Evolutionary conservation across 2,797 vertebrate species (phyloP).

Genomic region (Lagocephalus sceleratus): DNA sequence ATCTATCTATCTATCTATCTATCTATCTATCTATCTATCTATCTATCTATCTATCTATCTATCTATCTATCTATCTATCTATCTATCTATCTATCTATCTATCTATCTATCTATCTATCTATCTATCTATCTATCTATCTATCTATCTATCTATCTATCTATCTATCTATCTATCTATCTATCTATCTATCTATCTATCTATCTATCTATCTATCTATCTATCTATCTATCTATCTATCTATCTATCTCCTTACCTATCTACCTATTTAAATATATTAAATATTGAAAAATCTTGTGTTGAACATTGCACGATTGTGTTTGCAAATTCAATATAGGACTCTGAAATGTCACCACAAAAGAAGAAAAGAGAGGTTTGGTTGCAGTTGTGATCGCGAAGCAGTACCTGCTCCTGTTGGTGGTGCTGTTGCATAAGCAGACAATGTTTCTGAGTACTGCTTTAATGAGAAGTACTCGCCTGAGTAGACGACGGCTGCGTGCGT

Average conservation of each 20-base stretch:
- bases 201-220: constrained; percentile 4
- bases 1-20: too few relatives aligned
- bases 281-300: too few relatives aligned
- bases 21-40: too few relatives aligned
- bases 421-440: constrained; percentile 63
- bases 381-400: neutral
- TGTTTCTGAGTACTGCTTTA: neutral
- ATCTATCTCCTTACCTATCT: neutral
- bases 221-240: constrained; percentile 6
- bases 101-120: neutral
- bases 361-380: neutral
- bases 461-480: constrained; percentile 8
- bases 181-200: constrained; percentile 9
- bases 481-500: neutral
- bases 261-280: neutral
- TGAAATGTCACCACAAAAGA: neutral
- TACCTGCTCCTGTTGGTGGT: constrained; percentile 59
- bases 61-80: too few relatives aligned
- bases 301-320: too few relatives aligned
- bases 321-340: neutral
- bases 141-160: constrained; percentile 2
- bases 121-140: constrained; percentile 2
- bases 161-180: constrained; percentile 2
- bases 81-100: constrained; percentile 1
- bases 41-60: too few relatives aligned